A percentile compares a stretch with the other conserved stretches of the same genome.
Conservation (phyloP, 2,113 vertebrate species). For the Shinisaurus crocodilurus region DNA sequence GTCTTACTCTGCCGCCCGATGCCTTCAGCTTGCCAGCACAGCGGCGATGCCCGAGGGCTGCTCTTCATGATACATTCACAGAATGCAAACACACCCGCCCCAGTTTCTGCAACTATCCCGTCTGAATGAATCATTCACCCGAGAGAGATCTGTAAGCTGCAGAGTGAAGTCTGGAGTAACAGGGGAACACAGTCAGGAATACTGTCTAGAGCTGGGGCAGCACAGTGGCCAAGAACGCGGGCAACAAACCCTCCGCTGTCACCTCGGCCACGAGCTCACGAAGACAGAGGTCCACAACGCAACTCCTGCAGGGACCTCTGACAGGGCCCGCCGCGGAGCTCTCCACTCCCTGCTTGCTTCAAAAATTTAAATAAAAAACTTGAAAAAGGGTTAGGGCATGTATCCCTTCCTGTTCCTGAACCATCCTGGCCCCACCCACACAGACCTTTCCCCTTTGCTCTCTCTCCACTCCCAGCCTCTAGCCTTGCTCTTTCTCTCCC, state of each 20-base stretch:
- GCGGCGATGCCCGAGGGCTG: neutral
- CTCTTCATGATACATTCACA: neutral
- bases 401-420: too few species aligned
- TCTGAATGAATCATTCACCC: neutral
- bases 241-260: neutral
- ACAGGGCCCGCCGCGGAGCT: too few species aligned
- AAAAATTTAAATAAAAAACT: too few species aligned
- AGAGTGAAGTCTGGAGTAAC: neutral
- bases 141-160: neutral
- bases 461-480: too few species aligned
- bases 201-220: neutral
- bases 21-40: neutral
- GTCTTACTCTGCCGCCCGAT: accelerated
- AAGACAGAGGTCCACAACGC: neutral
- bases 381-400: too few species aligned
- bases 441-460: too few species aligned
- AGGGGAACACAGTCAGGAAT: neutral
- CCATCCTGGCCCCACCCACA: too few species aligned
- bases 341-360: too few species aligned
- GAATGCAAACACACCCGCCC: neutral
- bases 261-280: neutral
- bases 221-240: neutral
- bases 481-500: too few species aligned
- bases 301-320: too few species aligned
- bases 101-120: neutral